Base-by-base conservation (phyloP, 2,113 vertebrate species). In the Chaenogobius annularis region DNA sequence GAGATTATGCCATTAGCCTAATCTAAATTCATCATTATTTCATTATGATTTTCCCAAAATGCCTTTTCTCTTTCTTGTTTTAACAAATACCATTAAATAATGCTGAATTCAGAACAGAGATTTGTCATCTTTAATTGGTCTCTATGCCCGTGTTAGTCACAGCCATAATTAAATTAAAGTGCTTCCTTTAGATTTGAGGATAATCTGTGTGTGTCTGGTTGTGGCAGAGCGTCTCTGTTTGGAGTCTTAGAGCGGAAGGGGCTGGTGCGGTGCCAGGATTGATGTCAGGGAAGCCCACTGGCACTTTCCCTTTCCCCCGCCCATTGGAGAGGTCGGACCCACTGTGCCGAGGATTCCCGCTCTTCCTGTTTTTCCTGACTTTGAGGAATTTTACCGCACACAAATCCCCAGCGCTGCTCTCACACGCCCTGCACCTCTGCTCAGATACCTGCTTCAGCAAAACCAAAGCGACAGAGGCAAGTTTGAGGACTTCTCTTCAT, bases 301-400 rank as follows among this genome's bases (percentile, higher is more conserved):
- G 93, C 91, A 50, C 63, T 90, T 85, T 91, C 76, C 87, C 78
- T 91, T 63, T 31, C 35, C 14, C 15, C 26, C 89, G 89, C 93
- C 92, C 92, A 90, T 91, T 78, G 82, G 78, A 87, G 73, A 89
- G 84, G 81, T 79, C 81, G 78, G 69, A 89, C 84, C 91, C 82
- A 86, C 86, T 37, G 62, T 66, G 86, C 72, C 48, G 69, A 85
- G 84, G 91, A 91, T 90, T 90, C 86, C 80, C 69, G 66, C 80
- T 83, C 90, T 91, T 93, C 90, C 87, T 81, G 83, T 92, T 92
- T 92, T 87, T 92, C 88, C 90, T 92, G 90, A 93, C 90, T 91
- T 91, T 92, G 86, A 93, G 90, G 92, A 93, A 92, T 92, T 91
- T 88, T 86, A 76, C 66, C n/a, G 85, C 81, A 83, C 90, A 76